Conservation (phyloP, 2,113 vertebrate genomes). For the Ailurus styani region DNA sequence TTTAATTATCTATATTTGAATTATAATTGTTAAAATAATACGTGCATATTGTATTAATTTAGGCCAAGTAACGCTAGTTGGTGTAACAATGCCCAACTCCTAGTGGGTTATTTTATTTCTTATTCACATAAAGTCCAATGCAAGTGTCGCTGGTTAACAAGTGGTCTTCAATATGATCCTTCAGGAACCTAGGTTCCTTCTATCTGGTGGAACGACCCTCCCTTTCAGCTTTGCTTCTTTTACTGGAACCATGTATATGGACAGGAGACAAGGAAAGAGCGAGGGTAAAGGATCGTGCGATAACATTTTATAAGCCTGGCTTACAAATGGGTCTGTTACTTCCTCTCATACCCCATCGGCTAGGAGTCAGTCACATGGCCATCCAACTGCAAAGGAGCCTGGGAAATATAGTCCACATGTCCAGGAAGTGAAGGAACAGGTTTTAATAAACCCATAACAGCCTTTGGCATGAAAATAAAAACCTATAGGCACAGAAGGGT, state of each 20-base stretch:
- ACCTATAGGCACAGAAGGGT: not conserved
- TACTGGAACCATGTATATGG: not conserved
- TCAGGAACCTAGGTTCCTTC: not conserved
- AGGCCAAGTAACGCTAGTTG: not conserved
- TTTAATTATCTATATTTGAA: slow-evolving; percentile 24
- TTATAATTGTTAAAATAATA: slow-evolving; percentile 17
- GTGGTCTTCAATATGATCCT: not conserved
- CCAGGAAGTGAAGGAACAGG: not conserved
- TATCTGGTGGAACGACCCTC: not conserved
- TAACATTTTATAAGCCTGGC: not conserved
- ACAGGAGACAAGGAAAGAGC: not conserved
- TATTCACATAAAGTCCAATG: not conserved
- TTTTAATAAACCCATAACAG: not conserved
- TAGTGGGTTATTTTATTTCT: not conserved
- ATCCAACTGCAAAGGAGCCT: not conserved
- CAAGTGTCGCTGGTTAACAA: not conserved
- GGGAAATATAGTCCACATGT: not conserved
- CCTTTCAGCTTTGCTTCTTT: not conserved
- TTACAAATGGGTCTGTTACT: not conserved
- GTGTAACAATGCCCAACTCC: not conserved
- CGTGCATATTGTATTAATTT: not conserved
- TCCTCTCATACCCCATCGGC: not conserved
- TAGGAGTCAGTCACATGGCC: not conserved
- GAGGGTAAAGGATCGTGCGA: not conserved
- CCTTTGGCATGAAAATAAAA: not conserved